Percentiles rank a stretch among this genome's conserved stretches.
These are phyloP conservation scores for Pomacea canaliculata DNA, from an alignment of 2,888 invertebrate species.

Conservation along the genomic window DNA sequence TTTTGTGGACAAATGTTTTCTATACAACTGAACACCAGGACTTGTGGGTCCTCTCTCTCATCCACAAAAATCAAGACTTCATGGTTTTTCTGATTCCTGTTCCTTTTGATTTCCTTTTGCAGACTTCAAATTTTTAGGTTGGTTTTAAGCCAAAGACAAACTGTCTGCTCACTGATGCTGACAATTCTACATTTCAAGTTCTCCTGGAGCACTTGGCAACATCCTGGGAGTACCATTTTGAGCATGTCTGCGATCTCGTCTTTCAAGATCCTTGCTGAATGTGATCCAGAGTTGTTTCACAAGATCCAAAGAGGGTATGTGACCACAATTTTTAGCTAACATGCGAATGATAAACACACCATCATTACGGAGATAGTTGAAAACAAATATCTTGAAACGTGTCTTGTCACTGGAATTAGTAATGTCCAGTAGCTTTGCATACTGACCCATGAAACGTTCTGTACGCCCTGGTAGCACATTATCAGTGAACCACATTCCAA, in stretches of 20 bases:
- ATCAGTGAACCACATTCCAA: conserved; percentile 33
- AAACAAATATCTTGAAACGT: conserved; percentile 49
- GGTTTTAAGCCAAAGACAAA: too few relatives aligned
- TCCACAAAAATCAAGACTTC: too few relatives aligned
- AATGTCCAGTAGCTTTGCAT: conserved; percentile 44
- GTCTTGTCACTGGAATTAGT: conserved; percentile 50
- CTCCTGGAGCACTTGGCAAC: too few relatives aligned
- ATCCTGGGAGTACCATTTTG: too few relatives aligned
- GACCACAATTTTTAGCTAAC: conserved; percentile 56
- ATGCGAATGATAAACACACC: conserved; percentile 59
- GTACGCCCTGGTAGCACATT: conserved; percentile 33
- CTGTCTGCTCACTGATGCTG: too few relatives aligned
- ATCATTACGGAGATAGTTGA: conserved; percentile 56
- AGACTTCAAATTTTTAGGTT: too few relatives aligned
- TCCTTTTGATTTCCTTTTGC: too few relatives aligned
- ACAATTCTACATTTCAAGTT: too few relatives aligned
- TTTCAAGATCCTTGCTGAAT: conserved; percentile 40
- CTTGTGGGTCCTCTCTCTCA: too few relatives aligned
- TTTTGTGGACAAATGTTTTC: too few relatives aligned
- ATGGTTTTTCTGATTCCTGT: too few relatives aligned
- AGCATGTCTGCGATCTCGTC: conserved; percentile 2
- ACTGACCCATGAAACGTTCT: conserved; percentile 49
- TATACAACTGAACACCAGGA: too few relatives aligned
- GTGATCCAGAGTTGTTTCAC: conserved; percentile 55
- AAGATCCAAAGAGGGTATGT: conserved; percentile 54